Evolutionary conservation across 2,888 invertebrate genomes (phyloP).

Genomic region (Litoditis marina): DNA sequence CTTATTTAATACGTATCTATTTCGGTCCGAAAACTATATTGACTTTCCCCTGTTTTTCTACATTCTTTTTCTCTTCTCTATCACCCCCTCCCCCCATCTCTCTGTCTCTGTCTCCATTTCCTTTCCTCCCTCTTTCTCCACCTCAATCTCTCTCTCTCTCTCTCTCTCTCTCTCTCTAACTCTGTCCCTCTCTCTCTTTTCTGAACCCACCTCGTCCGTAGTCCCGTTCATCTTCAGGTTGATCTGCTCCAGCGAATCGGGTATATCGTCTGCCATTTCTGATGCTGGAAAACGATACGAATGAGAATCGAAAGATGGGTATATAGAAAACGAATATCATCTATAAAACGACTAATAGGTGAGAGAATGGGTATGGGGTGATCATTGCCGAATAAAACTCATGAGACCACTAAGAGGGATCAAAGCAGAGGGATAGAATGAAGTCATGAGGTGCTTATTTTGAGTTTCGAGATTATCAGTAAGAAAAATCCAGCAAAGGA

Average conservation of each 20-base stretch:
- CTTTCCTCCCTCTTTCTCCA: neutral
- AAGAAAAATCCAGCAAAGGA: too few species aligned
- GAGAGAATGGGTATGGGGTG: neutral
- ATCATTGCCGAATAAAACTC: too few species aligned
- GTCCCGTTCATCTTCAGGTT: constrained; percentile 60
- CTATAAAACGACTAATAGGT: neutral
- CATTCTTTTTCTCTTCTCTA: constrained; percentile 4
- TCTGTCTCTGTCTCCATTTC: constrained; percentile 2
- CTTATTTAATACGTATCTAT: too few species aligned
- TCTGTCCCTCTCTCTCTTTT: constrained; percentile 2
- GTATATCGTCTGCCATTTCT: constrained; percentile 48
- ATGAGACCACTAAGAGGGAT: too few species aligned
- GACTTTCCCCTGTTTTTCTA: neutral
- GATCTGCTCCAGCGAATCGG: constrained; percentile 59
- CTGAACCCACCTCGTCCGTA: constrained; percentile 57
- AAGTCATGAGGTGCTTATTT: too few species aligned
- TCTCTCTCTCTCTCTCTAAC: constrained; percentile 1
- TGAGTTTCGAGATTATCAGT: too few species aligned
- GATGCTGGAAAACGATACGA: neutral
- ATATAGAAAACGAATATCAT: neutral
- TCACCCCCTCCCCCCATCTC: neutral
- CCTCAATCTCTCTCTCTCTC: neutral
- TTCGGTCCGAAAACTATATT: too few species aligned
- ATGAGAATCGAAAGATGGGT: neutral
- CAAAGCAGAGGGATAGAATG: too few species aligned